These are phyloP conservation scores for Exephanes ischioxanthus DNA, from an alignment of 2,888 invertebrate genomes.

Conservation along the genomic window DNA sequence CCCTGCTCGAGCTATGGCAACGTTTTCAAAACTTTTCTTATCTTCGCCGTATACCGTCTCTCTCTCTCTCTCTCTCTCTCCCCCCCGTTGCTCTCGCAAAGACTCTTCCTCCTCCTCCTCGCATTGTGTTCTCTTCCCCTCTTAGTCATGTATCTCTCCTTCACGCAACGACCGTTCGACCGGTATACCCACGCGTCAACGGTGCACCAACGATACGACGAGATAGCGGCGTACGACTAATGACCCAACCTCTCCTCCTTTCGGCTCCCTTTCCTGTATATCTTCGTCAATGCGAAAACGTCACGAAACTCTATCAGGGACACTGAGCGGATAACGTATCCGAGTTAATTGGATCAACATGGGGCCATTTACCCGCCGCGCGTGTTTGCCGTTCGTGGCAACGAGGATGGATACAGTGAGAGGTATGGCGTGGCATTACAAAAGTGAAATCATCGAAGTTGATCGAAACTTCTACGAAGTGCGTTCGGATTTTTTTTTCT, in stretches of 20 bases:
- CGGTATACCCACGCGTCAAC: conserved; percentile 63
- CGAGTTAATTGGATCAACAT: conserved; percentile 48
- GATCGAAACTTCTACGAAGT: conserved; percentile 17
- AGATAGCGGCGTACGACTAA: conserved; percentile 63
- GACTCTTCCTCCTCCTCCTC: conserved; percentile 43
- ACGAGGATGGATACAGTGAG: conserved; percentile 8
- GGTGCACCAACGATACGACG: conserved; percentile 56
- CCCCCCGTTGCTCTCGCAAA: conserved; percentile 49
- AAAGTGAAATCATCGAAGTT: not conserved
- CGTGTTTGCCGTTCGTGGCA: not conserved
- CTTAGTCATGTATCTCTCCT: conserved; percentile 19
- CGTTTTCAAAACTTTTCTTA: conserved; percentile 71
- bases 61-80: conserved; percentile 11
- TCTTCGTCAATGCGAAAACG: conserved; percentile 58
- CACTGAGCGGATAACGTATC: conserved; percentile 42
- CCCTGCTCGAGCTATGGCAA: conserved; percentile 63
- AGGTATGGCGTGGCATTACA: not conserved
- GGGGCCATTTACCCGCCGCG: conserved; percentile 4
- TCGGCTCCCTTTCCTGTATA: conserved; percentile 22
- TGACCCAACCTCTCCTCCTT: conserved; percentile 53
- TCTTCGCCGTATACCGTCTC: conserved; percentile 52
- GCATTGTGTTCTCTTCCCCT: conserved; percentile 52
- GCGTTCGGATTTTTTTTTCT: conserved; percentile 11
- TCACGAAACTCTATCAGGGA: conserved; percentile 35
- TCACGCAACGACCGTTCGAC: conserved; percentile 56